Base-by-base conservation (phyloP, 2,888 invertebrate species). In the Tridacna crocea region DNA sequence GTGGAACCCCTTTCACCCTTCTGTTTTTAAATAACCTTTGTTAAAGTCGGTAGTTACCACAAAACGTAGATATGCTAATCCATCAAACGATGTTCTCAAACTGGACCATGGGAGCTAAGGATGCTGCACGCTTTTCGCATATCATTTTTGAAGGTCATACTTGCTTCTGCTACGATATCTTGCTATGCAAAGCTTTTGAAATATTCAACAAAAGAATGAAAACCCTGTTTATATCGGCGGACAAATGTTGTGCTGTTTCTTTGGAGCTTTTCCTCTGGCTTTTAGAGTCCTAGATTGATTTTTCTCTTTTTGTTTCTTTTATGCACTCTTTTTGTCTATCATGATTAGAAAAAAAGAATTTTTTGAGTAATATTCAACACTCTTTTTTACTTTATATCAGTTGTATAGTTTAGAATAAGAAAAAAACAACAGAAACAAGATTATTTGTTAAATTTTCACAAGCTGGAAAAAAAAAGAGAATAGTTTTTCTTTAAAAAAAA, bases 161-260 rank as follows among this genome's bases (percentile, higher is more conserved):
- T 4, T 24, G 61, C 61, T 61, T 61, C 61, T 61, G 61, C 24
- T 24, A 11, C 26, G 22, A 22, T 22, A 19, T 24, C 61, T n/a
- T 24, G 13, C 17, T 58, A 17, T 17, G 58, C 19, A 17, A 19
- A 19, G 58, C n/a, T 19, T n/a, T 19, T 58, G 58, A n/a, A 58
- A 61, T 22, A 22, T 17, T 2, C 26, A 61, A 17, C 3, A 22
- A 10, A 24, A 48, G 83, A 79, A 72, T 51, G 84, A 79, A 78
- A 84, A 72, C 84, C 72, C 79, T 80, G 78, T 84, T 84, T 51
- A 51, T 78, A 55, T 58, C 70, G 78, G 76, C 79, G 80, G 51
- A 70, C 70, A 22, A 51, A 15, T 70, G 48, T 51, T 77, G 70
- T 73, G 75, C 48, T 78, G 76, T 79, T 63, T 78, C 63, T 26